Conservation (phyloP, 2,113 vertebrate genomes). For the Nannospalax galili region DNA sequence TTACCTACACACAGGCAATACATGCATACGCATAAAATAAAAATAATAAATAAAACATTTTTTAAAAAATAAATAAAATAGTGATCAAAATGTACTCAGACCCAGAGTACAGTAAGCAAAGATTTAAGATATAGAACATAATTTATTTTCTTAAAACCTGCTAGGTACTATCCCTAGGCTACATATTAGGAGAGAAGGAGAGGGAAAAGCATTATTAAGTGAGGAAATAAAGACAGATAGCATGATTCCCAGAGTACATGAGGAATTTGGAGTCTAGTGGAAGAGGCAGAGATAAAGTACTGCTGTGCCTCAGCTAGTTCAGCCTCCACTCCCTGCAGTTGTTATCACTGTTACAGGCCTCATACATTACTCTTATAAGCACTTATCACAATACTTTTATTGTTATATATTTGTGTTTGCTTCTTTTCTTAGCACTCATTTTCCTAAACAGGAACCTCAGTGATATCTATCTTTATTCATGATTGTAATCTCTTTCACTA, state of each 20-base stretch:
- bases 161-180: not conserved
- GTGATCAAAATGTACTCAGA: not conserved
- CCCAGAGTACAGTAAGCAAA: not conserved
- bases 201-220: accelerated
- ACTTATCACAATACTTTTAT: not conserved
- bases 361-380: too few species aligned
- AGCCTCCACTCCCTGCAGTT: not conserved
- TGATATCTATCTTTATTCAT: not conserved
- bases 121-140: not conserved
- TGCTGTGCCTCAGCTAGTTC: not conserved
- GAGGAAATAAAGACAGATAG: not conserved
- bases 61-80: not conserved
- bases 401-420: not conserved
- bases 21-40: not conserved
- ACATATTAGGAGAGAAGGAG: too few species aligned
- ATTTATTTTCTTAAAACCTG: not conserved
- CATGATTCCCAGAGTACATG: not conserved
- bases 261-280: not conserved
- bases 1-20: not conserved
- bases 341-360: not conserved
- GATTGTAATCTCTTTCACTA: not conserved
- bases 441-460: not conserved
- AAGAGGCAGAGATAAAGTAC: not conserved
- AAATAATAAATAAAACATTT: not conserved
- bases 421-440: not conserved